A percentile compares a stretch with the other conserved stretches of the same genome.
Evolutionary conservation across 2,113 vertebrate species (phyloP).

Genomic region (Microcebus jonahi): DNA sequence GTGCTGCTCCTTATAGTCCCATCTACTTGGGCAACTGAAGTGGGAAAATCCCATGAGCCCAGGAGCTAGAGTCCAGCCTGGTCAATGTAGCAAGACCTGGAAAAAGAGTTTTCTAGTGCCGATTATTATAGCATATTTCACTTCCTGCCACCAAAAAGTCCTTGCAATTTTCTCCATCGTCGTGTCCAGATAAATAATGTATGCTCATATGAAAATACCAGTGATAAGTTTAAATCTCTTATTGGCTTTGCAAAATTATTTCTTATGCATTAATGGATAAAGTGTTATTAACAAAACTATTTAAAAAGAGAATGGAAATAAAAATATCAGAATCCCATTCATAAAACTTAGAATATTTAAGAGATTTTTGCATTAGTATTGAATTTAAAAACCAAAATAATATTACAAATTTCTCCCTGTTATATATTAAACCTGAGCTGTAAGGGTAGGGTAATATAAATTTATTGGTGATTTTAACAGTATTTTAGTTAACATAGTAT

Average conservation of each 20-base stretch:
- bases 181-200: conserved; percentile 82
- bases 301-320: conserved; percentile 35
- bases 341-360: conserved; percentile 29
- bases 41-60: not conserved
- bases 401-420: conserved; percentile 30
- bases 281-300: conserved; percentile 34
- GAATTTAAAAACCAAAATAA: conserved; percentile 14
- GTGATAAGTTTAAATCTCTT: conserved; percentile 76
- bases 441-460: conserved; percentile 2
- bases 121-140: conserved; percentile 79
- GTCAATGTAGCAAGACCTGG: not conserved
- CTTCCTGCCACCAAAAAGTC: conserved; percentile 81
- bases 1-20: not conserved
- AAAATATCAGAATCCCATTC: conserved; percentile 28
- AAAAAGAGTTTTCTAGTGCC: conserved; percentile 79
- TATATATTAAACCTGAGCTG: not conserved
- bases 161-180: conserved; percentile 82
- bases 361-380: conserved; percentile 25
- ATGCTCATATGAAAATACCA: conserved; percentile 82
- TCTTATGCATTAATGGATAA: conserved; percentile 40
- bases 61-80: not conserved
- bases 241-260: conserved; percentile 77
- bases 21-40: not conserved
- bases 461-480: not conserved
- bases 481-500: conserved; percentile 44